These are phyloP conservation scores for Timema cristinae DNA, from an alignment of 2,888 invertebrate genomes.

Conservation along the genomic window DNA sequence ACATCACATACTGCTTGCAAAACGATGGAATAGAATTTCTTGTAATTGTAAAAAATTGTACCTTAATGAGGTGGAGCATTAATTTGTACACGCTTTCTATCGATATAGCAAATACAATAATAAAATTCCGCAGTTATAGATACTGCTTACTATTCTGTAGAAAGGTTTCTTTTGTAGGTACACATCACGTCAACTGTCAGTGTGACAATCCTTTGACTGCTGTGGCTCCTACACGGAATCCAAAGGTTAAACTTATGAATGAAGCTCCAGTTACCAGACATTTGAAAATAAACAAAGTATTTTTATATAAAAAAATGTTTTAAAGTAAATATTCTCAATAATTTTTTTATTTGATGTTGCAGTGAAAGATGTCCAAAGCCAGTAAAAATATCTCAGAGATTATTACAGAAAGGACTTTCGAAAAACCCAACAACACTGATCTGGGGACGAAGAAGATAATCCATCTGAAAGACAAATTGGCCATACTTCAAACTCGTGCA, in stretches of 20 bases:
- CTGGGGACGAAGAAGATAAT: too few species aligned
- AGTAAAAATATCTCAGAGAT: too few species aligned
- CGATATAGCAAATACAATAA: not conserved
- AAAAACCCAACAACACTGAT: too few species aligned
- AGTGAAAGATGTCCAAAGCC: too few species aligned
- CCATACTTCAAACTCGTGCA: too few species aligned
- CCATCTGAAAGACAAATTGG: too few species aligned
- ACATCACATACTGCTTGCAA: conserved; percentile 24
- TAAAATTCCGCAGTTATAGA: not conserved
- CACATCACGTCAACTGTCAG: not conserved
- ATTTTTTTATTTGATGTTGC: too few species aligned
- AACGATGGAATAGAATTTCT: not conserved
- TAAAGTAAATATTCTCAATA: not conserved
- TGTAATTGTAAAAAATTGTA: conserved; percentile 13
- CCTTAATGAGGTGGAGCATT: conserved; percentile 9
- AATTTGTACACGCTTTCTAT: conserved; percentile 3
- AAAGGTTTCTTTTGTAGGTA: not conserved
- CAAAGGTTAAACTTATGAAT: conserved; percentile 8
- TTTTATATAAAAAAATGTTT: too few species aligned
- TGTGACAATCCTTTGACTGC: conserved; percentile 4
- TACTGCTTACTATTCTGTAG: not conserved
- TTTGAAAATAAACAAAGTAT: not conserved
- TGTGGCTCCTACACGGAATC: not conserved
- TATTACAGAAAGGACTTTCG: too few species aligned
- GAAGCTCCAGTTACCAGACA: conserved; percentile 3